Evolutionary conservation across 1,140 invertebrate species (phyloP), one percentile per base, ranked within the genome.

Genomic region (Lordiphosa clarofinis): DNA sequence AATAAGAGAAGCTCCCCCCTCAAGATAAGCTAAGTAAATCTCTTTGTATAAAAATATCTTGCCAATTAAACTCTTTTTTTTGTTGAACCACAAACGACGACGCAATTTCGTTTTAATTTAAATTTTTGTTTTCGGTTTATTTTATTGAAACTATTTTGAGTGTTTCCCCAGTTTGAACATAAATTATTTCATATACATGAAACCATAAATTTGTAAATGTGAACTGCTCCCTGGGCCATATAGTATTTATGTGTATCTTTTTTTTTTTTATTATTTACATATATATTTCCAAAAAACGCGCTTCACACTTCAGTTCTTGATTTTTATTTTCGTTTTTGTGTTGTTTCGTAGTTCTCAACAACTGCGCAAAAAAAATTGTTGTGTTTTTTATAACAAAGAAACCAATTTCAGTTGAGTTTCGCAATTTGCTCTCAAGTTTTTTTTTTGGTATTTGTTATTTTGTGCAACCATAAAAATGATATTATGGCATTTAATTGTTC

Each of bases 131-230:
- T 13, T 12, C 7, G 6, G 1, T 19, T 19, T 0, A 40, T 40
- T 40, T 40, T 40, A 33, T 61, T 38, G 1, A 31, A 12, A 40
- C 3, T 15, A 8, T 28, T 49, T 3, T 7, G 19, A 62, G 60
- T 53, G 61, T 53, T 53, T 62, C 13, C 13, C 35, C 15, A 35
- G 35, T 54, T 36, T 38, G 48, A 35, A 54, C 37, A 49, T 33
- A 35, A 50, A 31, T 53, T 40, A 24, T 35, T 46, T 13, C 15
- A 48, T 35, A 24, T 46, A 38, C 37, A 10, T 40, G n/a, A 24
- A 24, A 56, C 70, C 60, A 81, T 73, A 69, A 69, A 81, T 81
- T 81, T 70, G 28, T 24, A 31, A 31, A 31, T 31, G 28, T 31
- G 7, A 31, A 31, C 28, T 31, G 28, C 28, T 31, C 28, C 28